phyloP scores from a whole-genome alignment of 2,888 invertebrate genomes.

The Dryococelus australis region DNA sequence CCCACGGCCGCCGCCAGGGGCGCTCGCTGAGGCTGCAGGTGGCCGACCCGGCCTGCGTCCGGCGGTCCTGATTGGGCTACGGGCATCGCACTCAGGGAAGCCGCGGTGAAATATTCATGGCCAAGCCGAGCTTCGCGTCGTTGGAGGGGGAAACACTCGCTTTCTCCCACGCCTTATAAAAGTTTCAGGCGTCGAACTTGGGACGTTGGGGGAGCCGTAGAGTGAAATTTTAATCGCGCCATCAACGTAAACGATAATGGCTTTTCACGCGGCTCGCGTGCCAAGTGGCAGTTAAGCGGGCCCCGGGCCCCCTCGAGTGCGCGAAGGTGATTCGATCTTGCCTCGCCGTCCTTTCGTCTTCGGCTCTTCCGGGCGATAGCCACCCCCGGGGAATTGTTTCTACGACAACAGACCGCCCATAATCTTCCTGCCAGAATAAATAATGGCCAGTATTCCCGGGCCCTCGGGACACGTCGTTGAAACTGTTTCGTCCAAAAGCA shows the following conservation, averaged over 20 bases:
- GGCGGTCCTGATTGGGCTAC: not conserved
- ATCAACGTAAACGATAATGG: slow-evolving; percentile 16
- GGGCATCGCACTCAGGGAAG: not conserved
- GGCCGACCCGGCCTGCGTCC: not conserved
- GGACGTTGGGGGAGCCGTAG: not conserved
- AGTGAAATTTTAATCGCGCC: not conserved
- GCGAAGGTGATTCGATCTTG: not conserved
- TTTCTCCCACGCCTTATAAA: not conserved
- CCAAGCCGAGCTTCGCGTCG: not conserved
- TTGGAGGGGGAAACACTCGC: not conserved
- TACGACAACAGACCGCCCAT: too few species aligned
- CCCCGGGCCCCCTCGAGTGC: not conserved
- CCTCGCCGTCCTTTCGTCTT: not conserved
- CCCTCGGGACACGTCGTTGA: too few species aligned
- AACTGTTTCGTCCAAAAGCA: too few species aligned
- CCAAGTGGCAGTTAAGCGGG: not conserved
- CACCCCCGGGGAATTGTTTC: too few species aligned
- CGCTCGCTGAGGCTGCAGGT: not conserved
- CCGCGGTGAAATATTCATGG: not conserved
- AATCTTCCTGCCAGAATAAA: too few species aligned
- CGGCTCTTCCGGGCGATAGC: too few species aligned
- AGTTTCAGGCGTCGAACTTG: not conserved
- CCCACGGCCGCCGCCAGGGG: not conserved
- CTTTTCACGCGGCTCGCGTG: not conserved
- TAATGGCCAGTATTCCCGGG: too few species aligned